Evolutionary conservation across 2,888 invertebrate genomes (phyloP).

Genomic region (Eutolmus rufibarbis): DNA sequence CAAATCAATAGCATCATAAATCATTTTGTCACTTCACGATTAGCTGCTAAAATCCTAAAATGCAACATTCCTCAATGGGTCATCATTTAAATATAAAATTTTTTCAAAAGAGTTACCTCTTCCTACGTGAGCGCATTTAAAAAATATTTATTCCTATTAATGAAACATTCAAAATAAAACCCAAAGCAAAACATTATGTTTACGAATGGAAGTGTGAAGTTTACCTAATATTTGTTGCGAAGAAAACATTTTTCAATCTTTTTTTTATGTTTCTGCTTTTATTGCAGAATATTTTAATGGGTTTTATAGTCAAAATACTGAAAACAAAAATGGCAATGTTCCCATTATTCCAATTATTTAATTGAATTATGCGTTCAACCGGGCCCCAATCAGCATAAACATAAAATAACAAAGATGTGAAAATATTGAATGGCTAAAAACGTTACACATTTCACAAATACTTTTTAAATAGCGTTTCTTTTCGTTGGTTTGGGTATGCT

Average conservation of each 20-base stretch:
- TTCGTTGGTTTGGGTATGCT: neutral
- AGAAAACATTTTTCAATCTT: neutral
- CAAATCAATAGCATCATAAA: neutral
- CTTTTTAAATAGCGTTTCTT: neutral
- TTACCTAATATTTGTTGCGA: neutral
- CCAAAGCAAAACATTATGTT: neutral
- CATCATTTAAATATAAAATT: neutral
- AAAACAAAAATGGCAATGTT: neutral
- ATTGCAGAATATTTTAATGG: neutral
- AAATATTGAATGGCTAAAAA: neutral
- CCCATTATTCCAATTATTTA: neutral
- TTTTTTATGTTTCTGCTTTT: neutral
- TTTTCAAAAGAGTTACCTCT: neutral
- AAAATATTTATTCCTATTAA: neutral
- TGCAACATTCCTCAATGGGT: neutral
- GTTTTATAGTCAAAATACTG: neutral
- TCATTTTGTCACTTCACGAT: neutral
- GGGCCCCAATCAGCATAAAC: neutral
- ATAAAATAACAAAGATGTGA: neutral
- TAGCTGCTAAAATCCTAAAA: neutral
- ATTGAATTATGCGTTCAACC: neutral
- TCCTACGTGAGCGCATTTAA: neutral
- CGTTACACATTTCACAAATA: neutral
- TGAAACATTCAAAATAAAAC: neutral
- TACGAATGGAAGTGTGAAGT: neutral